Evolutionary conservation across 37 sponge, comb jelly and placozoan species (phyloP), one percentile per base, ranked within the genome.

Genomic region (Dysidea cf. avara): DNA sequence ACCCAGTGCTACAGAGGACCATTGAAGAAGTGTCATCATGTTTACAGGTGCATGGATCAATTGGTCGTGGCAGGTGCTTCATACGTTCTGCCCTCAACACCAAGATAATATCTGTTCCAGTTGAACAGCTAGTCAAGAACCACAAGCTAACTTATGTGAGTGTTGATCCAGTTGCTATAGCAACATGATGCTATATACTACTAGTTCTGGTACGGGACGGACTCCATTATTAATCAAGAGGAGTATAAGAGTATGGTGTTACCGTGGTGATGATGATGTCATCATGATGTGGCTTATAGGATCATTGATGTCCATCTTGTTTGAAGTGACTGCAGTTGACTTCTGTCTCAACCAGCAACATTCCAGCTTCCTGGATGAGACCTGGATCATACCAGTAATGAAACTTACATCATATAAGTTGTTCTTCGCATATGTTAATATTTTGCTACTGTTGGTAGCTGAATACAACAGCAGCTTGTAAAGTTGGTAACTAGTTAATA

Each of bases 301-400:
- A 14, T 21, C 53, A 3, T 58, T 89, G 29, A 84, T 89, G 85
- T 22, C 32, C 0, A 33, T 84, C 3, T 48, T 89, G 36, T 89
- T 89, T 80, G 76, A 84, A 50, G 73, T 79, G 31, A 89, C 90
- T n/a, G 85, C 74, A 34, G 3, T 89, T 21, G 85, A 89, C 26
- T 89, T 89, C 62, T 32, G 74, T 21, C 69, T 89, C 35, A 0
- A 43, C 0, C 3, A 78, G 3, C 53, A 78, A 26, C 68, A 69
- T 29, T 79, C 85, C n/a, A 71, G 78, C 33, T 89, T 89, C 50
- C 81, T 89, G 46, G 81, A 89, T 39, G 85, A 89, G 66, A 89
- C 77, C 0, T 89, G 90, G 90, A 52, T 80, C 22, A 70, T 89
- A 11, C 90, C 90, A 20, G 78, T 84, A 37, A 77, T n/a, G n/a